Base-by-base conservation (phyloP, 2,888 invertebrate genomes). In the Scaptomyza polygonia region DNA sequence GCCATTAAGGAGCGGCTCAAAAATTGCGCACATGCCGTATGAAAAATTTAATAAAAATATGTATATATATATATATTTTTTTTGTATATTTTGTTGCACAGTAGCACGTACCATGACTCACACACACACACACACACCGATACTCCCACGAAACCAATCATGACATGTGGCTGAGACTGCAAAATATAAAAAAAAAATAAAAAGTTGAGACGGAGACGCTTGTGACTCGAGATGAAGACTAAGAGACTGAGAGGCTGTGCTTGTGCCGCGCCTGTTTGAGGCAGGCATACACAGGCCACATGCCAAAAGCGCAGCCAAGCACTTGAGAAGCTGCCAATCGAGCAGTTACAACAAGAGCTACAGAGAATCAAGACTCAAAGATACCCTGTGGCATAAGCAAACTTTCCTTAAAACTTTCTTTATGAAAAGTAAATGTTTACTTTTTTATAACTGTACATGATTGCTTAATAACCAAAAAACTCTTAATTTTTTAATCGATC, bases 141-240 rank as follows among this genome's bases (percentile, higher is more conserved):
- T 34, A 49, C 68, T 70, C 73, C 67, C 48, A 44, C 51, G 52
- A 53, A 48, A 51, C 47, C 89, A 86, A 89, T 89, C 87, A 86
- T 88, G 71, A 81, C 89, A 89, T 88, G 88, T 88, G 88, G 86
- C 81, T 75, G 81, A 80, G 86, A 83, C 79, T 29, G 62, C 64
- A 51, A 29, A 43, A 29, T 47, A 52, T 16, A 39, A 39, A 16
- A 39, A 4, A 14, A 14, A 36, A 7, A 14, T 8, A 14, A 36
- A 32, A 43, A 5, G 39, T 57, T 29, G 61, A 76, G 67, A 51
- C 53, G 72, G 39, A 76, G 72, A 53, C 55, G 62, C 48, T 34
- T 48, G 42, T 25, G 25, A 8, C 34, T 36, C n/a, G 42, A 36
- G 54, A 32, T 27, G 29, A 5, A 45, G 12, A 9, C 47, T 12